These are phyloP conservation scores for Bhutanitis thaidina DNA, from an alignment of 2,888 invertebrate species.

Conservation along the genomic window DNA sequence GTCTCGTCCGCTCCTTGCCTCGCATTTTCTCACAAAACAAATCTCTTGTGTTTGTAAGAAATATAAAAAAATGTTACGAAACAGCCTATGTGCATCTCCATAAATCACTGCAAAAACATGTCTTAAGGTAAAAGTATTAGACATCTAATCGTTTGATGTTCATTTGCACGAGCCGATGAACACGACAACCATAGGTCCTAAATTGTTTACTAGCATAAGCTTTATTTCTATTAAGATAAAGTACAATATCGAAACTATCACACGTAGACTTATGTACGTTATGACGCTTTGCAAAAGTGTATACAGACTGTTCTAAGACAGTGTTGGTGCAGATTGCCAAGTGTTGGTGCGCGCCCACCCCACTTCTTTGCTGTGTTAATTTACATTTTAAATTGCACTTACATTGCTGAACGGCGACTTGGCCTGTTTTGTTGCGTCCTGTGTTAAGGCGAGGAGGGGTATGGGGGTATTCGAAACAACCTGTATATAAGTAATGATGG, in stretches of 20 bases:
- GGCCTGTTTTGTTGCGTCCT: constrained; percentile 65
- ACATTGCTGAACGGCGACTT: constrained; percentile 73
- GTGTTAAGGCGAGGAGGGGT: constrained; percentile 31
- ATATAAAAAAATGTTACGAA: constrained; percentile 57
- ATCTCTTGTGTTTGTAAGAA: constrained; percentile 60
- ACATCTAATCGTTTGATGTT: constrained; percentile 27
- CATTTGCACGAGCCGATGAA: not conserved
- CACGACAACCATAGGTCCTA: not conserved
- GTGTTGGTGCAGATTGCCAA: constrained; percentile 57
- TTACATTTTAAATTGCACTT: constrained; percentile 82
- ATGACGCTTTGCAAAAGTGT: constrained; percentile 8
- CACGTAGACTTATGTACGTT: not conserved
- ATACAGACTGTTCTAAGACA: constrained; percentile 58
- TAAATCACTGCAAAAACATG: constrained; percentile 30
- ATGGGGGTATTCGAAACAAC: constrained; percentile 27
- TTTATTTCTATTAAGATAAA: not conserved
- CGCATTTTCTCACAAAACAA: constrained; percentile 57
- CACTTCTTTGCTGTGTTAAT: constrained; percentile 79
- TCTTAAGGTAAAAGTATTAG: constrained; percentile 26
- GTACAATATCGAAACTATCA: not conserved
- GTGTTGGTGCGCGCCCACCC: constrained; percentile 41
- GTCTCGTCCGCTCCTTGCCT: constrained; percentile 42
- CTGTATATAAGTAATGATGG: constrained; percentile 35
- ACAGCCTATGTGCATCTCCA: constrained; percentile 42
- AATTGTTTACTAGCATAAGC: not conserved